A percentile compares a stretch with the other conserved stretches of the same genome.
Evolutionary conservation across 2,113 vertebrate species (phyloP).

Genomic region (Helogale parvula): DNA sequence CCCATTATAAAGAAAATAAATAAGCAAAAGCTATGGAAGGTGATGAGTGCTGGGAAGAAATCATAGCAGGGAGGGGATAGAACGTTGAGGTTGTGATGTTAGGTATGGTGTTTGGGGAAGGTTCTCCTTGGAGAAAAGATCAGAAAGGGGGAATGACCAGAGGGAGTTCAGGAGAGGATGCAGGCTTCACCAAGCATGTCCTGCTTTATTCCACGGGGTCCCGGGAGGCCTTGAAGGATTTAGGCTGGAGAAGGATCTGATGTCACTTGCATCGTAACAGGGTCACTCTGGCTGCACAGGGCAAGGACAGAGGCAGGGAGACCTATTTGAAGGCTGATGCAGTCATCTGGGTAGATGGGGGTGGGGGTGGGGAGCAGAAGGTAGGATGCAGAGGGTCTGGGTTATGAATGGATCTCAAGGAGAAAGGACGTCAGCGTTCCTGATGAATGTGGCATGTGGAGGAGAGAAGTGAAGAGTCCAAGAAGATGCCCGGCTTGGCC

Average conservation of each 20-base stretch:
- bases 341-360: neutral
- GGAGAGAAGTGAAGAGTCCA: neutral
- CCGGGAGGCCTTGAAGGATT: neutral
- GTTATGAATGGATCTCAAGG: neutral
- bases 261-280: neutral
- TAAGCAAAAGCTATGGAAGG: neutral
- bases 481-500: neutral
- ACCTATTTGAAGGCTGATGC: neutral
- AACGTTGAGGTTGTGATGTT: neutral
- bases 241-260: too few species aligned
- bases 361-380: too few species aligned
- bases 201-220: neutral
- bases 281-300: neutral
- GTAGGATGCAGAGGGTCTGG: rapidly evolving
- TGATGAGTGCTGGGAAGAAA: neutral
- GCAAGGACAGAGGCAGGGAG: neutral
- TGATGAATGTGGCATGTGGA: neutral
- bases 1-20: neutral
- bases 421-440: neutral
- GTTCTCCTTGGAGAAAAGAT: neutral
- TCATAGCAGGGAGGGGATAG: neutral
- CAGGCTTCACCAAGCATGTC: rapidly evolving
- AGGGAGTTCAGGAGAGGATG: neutral
- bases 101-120: neutral
- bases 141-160: neutral